Base-by-base conservation (phyloP, 2,888 invertebrate genomes). In the Nomada ferruginata region DNA sequence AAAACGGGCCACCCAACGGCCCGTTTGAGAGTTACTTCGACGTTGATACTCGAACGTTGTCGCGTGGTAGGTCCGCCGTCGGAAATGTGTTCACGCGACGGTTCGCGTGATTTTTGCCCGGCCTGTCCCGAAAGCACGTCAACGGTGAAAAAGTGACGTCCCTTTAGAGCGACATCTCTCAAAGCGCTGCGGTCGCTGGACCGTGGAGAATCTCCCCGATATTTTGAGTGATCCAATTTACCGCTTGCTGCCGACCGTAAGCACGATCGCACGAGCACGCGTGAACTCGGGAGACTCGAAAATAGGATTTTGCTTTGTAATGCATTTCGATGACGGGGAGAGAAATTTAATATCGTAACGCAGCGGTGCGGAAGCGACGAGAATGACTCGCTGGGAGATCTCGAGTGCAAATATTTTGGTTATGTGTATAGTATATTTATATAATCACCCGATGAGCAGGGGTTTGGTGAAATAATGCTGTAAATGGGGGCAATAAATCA, bases 211-310 rank as follows among this genome's bases (percentile, higher is more conserved):
- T 79, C 76, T 23, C 59, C 55, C 63, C 63, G 76, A 79, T 69
- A 75, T 79, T 79, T 79, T 76, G 63, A 79, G 76, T 69, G 78
- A 79, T 76, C 76, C 78, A 79, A 76, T 79, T 79, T 79, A 60
- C 78, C 76, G 78, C 50, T 79, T 69, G 68, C 78, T 76, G 68
- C 63, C 78, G 64, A 26, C 68, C 68, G 50, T 57, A 42, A 76
- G 47, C 20, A 26, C 68, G 50, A 52, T 63, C 61, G 61, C 36
- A 18, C 18, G 26, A 63, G 63, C 50, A 42, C 61, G 59, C 23
- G 50, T 26, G 59, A 69, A 69, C 44, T 59, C 15, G 47, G 11
- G 20, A n/a, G 23, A 55, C 23, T 55, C 23, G 55, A 55, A 55
- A 47, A 47, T 47, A 11, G 47, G 47, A 47, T 47, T 36, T 47